Evolutionary conservation across 2,797 vertebrate genomes (phyloP), one percentile per base, ranked within the genome.

Genomic region (Melanotaenia maccullochi): DNA sequence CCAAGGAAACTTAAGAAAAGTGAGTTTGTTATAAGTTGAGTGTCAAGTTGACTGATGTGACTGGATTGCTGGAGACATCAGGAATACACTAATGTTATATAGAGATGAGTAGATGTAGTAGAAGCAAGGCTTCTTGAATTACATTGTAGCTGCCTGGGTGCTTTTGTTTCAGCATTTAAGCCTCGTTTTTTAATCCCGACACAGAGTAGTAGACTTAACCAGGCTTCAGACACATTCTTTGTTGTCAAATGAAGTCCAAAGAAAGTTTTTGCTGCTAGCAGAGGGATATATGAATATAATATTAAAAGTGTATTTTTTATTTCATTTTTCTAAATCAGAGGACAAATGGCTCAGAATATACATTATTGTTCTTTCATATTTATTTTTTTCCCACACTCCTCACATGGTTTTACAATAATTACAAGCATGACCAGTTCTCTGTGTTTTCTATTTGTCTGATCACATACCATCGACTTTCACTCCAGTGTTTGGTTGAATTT

Each of bases 401-500:
- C 14, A 40, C 14, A 47, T n/a, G 20, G 20, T 9, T 47, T 47
- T 49, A 49, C 47, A 22, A 22, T 49, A 49, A 49, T 49, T n/a
- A 22, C 20, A 22, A 22, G 2, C 20, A 49, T 3, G 8, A 49
- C 9, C 47, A n/a, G 4, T 47, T 44, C 38, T 40, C 4, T 3
- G 11, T 42, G 14, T 44, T 44, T 5, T 49, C 7, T 55, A 55
- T 56, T 30, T 32, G 14, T 56, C 54, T 18, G 30, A 30, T 18
- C 54, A 32, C 16, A 38, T 60, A 24, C 57, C n/a, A 22, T 16
- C 5, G 14, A 40, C 22, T 25, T 25, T 25, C 22, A 40, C 22
- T 60, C 13, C 4, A 40, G 59, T 42, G n/a, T 59, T 38, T 38
- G 35, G n/a, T 24, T 59, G 32, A 36, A 59, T 71, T 35, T 54